These are phyloP conservation scores for Rana temporaria DNA, from an alignment of 2,113 vertebrate species.

Conservation along the genomic window DNA sequence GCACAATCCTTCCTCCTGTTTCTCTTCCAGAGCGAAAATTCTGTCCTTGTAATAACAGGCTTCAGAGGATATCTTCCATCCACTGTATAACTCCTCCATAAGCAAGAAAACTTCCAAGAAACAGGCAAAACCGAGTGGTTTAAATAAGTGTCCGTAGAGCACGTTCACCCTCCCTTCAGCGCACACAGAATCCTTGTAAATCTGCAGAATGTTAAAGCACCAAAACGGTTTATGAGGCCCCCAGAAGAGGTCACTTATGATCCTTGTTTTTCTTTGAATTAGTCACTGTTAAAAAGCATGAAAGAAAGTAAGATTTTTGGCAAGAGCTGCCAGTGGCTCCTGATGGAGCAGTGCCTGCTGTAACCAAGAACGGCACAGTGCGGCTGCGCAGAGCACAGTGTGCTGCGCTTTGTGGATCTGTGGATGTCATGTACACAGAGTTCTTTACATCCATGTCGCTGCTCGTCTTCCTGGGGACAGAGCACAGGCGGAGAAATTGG, in stretches of 20 bases:
- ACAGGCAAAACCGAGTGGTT: constrained; percentile 74
- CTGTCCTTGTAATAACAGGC: constrained; percentile 21
- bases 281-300: constrained; percentile 62
- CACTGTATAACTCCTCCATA: constrained; percentile 9
- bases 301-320: constrained; percentile 57
- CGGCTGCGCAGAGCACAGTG: constrained; percentile 56
- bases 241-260: constrained; percentile 15
- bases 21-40: constrained; percentile 28
- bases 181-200: constrained; percentile 67
- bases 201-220: constrained; percentile 74
- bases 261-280: constrained; percentile 38
- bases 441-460: constrained; percentile 68
- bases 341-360: constrained; percentile 39
- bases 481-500: constrained; percentile 71
- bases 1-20: constrained; percentile 53
- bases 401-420: constrained; percentile 59
- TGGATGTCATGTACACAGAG: constrained; percentile 62
- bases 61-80: constrained; percentile 23
- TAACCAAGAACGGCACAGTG: constrained; percentile 26
- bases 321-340: constrained; percentile 56
- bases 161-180: constrained; percentile 23
- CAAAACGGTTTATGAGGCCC: constrained; percentile 72
- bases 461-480: constrained; percentile 66
- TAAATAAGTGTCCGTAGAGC: constrained; percentile 57
- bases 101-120: constrained; percentile 70